Percentiles rank a stretch among this genome's conserved stretches.
phyloP scores from a whole-genome alignment of 2,113 vertebrate genomes.

The Poeciliopsis prolifica region DNA sequence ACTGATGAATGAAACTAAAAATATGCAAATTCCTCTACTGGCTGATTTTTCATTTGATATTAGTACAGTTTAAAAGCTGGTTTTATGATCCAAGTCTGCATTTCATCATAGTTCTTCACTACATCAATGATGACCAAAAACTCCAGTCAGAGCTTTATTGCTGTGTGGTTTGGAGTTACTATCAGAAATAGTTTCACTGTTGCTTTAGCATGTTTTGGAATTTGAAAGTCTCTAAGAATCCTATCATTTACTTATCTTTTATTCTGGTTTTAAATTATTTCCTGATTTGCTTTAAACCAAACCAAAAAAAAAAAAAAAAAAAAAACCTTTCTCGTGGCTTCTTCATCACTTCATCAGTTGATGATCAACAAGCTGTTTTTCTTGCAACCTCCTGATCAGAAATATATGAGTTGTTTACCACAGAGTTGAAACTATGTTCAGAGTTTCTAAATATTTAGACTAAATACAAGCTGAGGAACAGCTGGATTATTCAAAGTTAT shows the following conservation, averaged over 20 bases:
- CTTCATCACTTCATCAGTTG: slow-evolving; percentile 13
- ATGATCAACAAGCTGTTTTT: slow-evolving; percentile 23
- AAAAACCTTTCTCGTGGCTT: not conserved
- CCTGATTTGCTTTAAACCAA: not conserved
- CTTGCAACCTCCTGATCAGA: slow-evolving; percentile 18
- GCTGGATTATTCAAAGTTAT: slow-evolving; percentile 15
- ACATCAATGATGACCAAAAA: slow-evolving; percentile 1
- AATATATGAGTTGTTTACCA: slow-evolving; percentile 24
- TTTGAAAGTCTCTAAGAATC: not conserved
- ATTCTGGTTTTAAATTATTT: slow-evolving; percentile 6
- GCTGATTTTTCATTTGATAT: not conserved
- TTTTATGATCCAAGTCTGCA: slow-evolving; percentile 8
- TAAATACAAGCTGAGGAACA: slow-evolving; percentile 25
- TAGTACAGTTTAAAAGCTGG: slow-evolving; percentile 1
- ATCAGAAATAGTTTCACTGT: slow-evolving; percentile 15
- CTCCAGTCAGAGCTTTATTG: slow-evolving; percentile 8
- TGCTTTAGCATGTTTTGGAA: too few relatives aligned
- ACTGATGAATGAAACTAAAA: slow-evolving; percentile 1
- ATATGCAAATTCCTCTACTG: not conserved
- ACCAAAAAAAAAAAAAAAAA: slow-evolving; percentile 8
- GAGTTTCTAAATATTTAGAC: slow-evolving; percentile 32
- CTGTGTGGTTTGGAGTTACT: not conserved
- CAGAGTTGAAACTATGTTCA: slow-evolving; percentile 23
- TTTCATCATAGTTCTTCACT: slow-evolving; percentile 6
- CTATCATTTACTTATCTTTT: not conserved